A percentile compares a stretch with the other conserved stretches of the same genome.
These are phyloP conservation scores for Cyphomyrmex costatus DNA, from an alignment of 1,140 invertebrate genomes.

Conservation along the genomic window DNA sequence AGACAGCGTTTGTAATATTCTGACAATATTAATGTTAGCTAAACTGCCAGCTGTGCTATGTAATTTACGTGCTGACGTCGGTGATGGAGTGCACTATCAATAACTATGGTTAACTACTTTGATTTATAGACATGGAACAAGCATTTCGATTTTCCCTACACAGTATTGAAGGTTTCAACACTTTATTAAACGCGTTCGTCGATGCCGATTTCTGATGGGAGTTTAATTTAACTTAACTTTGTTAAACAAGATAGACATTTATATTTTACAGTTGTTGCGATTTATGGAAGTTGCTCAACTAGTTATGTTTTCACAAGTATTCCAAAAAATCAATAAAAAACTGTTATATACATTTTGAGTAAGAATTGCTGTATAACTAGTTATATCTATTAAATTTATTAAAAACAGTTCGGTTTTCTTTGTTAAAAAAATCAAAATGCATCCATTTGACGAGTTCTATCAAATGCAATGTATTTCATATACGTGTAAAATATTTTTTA, in stretches of 20 bases:
- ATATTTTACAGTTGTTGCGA: not conserved
- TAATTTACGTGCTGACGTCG: conserved; percentile 56
- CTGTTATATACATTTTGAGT: too few relatives aligned
- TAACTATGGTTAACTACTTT: conserved; percentile 55
- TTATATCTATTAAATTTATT: too few relatives aligned
- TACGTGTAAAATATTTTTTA: too few relatives aligned
- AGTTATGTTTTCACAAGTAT: not conserved
- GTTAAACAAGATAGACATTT: not conserved
- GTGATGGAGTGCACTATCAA: conserved; percentile 61
- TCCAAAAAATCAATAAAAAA: not conserved
- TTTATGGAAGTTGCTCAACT: not conserved
- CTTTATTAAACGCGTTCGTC: conserved; percentile 41
- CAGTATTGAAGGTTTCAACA: conserved; percentile 25
- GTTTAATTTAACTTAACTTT: conserved; percentile 10
- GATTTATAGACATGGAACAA: conserved; percentile 49
- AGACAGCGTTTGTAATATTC: conserved; percentile 45
- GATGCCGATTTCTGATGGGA: not conserved
- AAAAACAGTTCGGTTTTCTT: too few relatives aligned
- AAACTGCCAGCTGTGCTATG: conserved; percentile 44
- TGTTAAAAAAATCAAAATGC: too few relatives aligned
- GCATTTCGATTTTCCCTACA: conserved; percentile 51
- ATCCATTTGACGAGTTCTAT: too few relatives aligned
- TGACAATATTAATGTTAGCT: conserved; percentile 57
- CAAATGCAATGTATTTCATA: too few relatives aligned
- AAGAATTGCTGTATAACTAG: too few relatives aligned